Evolutionary conservation across 2,888 invertebrate species (phyloP), one percentile per base, ranked within the genome.

Genomic region (Neria commutata): DNA sequence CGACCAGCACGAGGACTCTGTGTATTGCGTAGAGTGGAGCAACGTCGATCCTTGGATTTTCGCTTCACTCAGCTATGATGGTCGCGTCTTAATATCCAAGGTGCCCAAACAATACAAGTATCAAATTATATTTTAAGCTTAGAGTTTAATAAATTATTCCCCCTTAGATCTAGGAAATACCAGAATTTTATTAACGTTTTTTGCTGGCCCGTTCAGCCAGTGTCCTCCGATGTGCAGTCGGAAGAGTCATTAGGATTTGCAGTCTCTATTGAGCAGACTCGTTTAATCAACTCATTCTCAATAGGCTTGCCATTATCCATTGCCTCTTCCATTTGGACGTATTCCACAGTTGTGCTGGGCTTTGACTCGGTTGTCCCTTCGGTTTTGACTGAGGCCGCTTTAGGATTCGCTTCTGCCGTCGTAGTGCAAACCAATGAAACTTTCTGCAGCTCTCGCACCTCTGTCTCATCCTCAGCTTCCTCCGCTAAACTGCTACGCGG

Each of bases 21-120:
- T 99, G 16, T 99, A 98, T 83, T 92, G 93, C 74, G 94, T 92
- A 0, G 97, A 97, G 81, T 99, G 98, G 98, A 96, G 96, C 62
- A 89, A 92, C 21, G 94, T 94, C 23, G 98, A 99, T 84, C 97
- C 98, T 14, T 99, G 98, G 98, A 91, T 95, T 58, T 98, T 98
- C 85, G 98, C 98, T n/a, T 98, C 98, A 0, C 66, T 80, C 1
- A 97, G 97, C 79, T 98, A 97, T 80, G 99, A 99, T 83, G 99
- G 98, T 0, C 84, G 98, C 50, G 86, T 99, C 17, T 90, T 98
- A 49, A 89, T 99, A 34, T 95, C 96, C 40, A 86, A 92, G 73
- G 96, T 98, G 21, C 96, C 98, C n/a, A 86, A 92, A 62, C 91
- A 92, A 72, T 91, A 94, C 76, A 98, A 98, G 83, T 97, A 96